Evolutionary conservation across 2,888 invertebrate species (phyloP), one percentile per base, ranked within the genome.

Genomic region (Dinocampus coccinellae): DNA sequence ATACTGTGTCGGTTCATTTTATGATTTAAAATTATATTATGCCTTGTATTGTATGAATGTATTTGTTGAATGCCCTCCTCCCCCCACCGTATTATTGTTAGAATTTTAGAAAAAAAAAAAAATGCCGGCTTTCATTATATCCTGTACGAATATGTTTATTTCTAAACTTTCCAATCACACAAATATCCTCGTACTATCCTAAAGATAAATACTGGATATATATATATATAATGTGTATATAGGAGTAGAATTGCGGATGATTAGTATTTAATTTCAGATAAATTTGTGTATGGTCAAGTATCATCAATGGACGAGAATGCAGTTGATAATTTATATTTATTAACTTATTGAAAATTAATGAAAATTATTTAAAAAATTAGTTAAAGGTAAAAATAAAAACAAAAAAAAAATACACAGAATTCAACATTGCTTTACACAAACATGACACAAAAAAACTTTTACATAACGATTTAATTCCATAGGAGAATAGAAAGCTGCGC

Each of bases 401-500:
- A 68, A 22, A 24, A 34, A 64, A 62, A 69, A 69, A 47, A 55
- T 62, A 67, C 63, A 73, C 65, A 57, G n/a, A n/a, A 33, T 52
- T 11, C 10, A 33, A 67, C 64, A 73, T n/a, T n/a, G n/a, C 73
- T 42, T 74, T 68, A 77, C 80, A 78, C 72, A 16, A 1, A 58
- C 58, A 58, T 70, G 7, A 47, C 47, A 47, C 47, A 47, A 4
- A n/a, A 70, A 75, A 73, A 61, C 73, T 77, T 79, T 83, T 83
- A 85, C 84, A 86, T 84, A 81, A 85, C 82, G 78, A 81, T 87
- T 85, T 87, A 85, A 79, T 87, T 47, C 83, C 89, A 88, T 92
- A 92, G 95, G 94, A 94, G 90, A 92, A 93, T 93, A 94, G 93
- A 90, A 95, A 95, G 93, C 94, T 96, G 89, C 95, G 96, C 85